Conservation (phyloP, 1,140 invertebrate genomes). For the Drosophila malerkotliana region DNA sequence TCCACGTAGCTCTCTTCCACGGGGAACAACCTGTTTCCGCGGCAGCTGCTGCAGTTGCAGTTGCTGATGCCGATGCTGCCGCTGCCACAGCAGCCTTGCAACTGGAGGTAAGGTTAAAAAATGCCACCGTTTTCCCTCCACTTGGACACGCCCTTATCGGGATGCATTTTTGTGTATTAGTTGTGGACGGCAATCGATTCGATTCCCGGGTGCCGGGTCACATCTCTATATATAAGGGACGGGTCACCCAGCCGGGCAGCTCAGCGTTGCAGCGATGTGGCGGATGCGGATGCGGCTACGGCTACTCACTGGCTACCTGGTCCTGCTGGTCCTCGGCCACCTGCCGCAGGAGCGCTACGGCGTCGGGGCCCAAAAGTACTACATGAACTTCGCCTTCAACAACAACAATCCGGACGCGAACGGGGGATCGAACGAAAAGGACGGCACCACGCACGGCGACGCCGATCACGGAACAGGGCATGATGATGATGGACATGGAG, state of each 20-base stretch:
- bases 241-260: slow-evolving; percentile 38
- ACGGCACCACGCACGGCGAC: not conserved
- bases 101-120: slow-evolving; percentile 19
- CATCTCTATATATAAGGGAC: slow-evolving; percentile 79
- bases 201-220: slow-evolving; percentile 46
- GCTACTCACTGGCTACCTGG: slow-evolving; percentile 46
- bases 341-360: slow-evolving; percentile 31
- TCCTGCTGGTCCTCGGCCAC: slow-evolving; percentile 46
- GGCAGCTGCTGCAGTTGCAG: slow-evolving; percentile 25
- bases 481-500: too few species aligned
- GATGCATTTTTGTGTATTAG: slow-evolving; percentile 1
- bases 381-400: slow-evolving; percentile 76
- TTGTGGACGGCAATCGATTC: slow-evolving; percentile 55
- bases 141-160: slow-evolving; percentile 58
- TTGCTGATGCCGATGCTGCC: slow-evolving; percentile 18
- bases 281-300: slow-evolving; percentile 45
- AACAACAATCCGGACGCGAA: slow-evolving; percentile 60
- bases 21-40: slow-evolving; percentile 65
- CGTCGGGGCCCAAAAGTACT: slow-evolving; percentile 65
- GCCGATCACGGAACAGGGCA: too few species aligned
- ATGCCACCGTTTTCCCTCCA: slow-evolving; percentile 46
- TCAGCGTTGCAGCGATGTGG: slow-evolving; percentile 48
- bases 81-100: slow-evolving; percentile 26
- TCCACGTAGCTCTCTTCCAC: slow-evolving; percentile 53
- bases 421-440: not conserved